phyloP scores from a whole-genome alignment of 2,797 vertebrate genomes.

The Knipowitschia caucasica region DNA sequence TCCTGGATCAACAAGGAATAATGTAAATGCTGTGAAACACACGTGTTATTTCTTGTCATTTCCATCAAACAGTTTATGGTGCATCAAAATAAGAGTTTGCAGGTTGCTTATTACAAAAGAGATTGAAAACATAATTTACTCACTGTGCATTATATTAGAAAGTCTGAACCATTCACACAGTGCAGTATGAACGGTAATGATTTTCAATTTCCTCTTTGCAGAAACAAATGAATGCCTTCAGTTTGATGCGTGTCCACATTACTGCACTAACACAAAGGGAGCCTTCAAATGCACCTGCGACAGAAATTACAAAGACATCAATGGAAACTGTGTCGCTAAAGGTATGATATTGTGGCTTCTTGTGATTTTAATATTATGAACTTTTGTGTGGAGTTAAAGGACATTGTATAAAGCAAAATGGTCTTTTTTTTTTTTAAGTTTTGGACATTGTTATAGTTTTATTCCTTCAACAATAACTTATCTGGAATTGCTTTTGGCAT shows the following conservation, averaged over 20 bases:
- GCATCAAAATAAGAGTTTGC: too few species aligned
- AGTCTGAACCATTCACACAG: not conserved
- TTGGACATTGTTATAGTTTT: too few species aligned
- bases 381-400: too few species aligned
- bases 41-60: too few species aligned
- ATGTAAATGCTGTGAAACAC: too few species aligned
- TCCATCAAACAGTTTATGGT: too few species aligned
- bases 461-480: too few species aligned
- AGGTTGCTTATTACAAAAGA: too few species aligned
- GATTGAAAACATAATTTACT: too few species aligned
- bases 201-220: slow-evolving; percentile 55
- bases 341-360: slow-evolving; percentile 72
- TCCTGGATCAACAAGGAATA: too few species aligned
- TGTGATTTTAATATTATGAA: not conserved
- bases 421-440: too few species aligned
- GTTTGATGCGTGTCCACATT: slow-evolving; percentile 91
- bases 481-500: too few species aligned
- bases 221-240: slow-evolving; percentile 94
- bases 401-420: not conserved
- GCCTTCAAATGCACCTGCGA: slow-evolving; percentile 93
- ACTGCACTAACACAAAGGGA: slow-evolving; percentile 91
- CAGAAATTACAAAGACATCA: slow-evolving; percentile 89
- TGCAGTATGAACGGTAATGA: not conserved
- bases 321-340: slow-evolving; percentile 89
- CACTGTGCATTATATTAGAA: not conserved